Conservation (phyloP, 2,797 vertebrate genomes). For the Amazona ochrocephala region DNA sequence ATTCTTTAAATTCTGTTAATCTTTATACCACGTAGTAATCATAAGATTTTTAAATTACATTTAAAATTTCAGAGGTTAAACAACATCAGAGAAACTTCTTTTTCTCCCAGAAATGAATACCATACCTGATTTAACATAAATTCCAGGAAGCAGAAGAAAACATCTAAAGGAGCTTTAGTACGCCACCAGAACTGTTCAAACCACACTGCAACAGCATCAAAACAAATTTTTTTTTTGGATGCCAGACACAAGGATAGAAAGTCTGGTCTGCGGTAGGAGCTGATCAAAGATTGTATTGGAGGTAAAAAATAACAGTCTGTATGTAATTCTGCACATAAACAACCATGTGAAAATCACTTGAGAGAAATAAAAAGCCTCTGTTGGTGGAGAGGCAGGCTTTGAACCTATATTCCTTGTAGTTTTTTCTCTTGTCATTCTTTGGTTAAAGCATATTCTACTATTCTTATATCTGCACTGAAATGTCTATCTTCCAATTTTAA, state of each 20-base stretch:
- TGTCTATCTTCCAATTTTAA: background rate
- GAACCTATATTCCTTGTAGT: background rate
- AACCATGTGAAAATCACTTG: slow-evolving; percentile 21
- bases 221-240: background rate
- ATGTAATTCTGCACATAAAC: background rate
- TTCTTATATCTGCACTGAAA: background rate
- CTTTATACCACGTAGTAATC: background rate
- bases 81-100: background rate
- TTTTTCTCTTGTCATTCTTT: background rate
- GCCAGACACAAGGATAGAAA: background rate
- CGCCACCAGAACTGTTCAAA: background rate
- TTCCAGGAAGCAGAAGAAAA: background rate
- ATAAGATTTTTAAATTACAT: background rate
- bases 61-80: background rate
- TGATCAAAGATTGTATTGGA: slow-evolving; percentile 14
- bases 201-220: background rate
- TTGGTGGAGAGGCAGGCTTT: background rate
- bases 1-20: background rate
- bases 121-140: background rate
- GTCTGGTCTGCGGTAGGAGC: background rate
- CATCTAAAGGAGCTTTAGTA: background rate
- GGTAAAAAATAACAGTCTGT: background rate
- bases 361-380: background rate
- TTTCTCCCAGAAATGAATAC: background rate
- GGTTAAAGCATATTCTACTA: background rate